These are phyloP conservation scores for Acanthosepion lycidas DNA, from an alignment of 2,888 invertebrate species.

Conservation along the genomic window DNA sequence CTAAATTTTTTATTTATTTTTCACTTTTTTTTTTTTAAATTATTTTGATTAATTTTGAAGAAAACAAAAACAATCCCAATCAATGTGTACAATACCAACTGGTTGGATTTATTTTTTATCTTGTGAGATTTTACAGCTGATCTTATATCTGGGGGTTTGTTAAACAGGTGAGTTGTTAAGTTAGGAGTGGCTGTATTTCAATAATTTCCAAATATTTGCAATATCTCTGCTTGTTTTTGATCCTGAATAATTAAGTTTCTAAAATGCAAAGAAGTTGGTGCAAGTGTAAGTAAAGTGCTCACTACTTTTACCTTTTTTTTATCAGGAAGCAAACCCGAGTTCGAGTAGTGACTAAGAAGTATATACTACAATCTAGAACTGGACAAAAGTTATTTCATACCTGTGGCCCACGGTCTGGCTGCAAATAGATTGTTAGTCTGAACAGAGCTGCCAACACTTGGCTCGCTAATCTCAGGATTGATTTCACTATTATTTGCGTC, in stretches of 20 bases:
- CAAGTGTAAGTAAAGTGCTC: not conserved
- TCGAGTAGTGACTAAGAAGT: not conserved
- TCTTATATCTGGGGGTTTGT: too few species aligned
- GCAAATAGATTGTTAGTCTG: slow-evolving; percentile 35
- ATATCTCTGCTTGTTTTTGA: not conserved
- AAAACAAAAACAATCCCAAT: too few species aligned
- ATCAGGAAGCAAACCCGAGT: not conserved
- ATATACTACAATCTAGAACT: not conserved
- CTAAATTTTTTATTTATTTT: too few species aligned
- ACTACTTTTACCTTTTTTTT: not conserved
- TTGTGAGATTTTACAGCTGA: too few species aligned
- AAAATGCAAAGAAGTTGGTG: not conserved
- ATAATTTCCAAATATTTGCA: not conserved
- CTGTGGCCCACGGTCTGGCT: slow-evolving; percentile 40
- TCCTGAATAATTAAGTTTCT: not conserved
- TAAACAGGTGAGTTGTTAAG: too few species aligned
- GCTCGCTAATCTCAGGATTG: not conserved
- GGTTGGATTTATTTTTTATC: too few species aligned
- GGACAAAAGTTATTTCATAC: not conserved
- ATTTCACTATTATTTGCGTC: not conserved
- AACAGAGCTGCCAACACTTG: not conserved
- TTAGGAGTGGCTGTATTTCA: too few species aligned
- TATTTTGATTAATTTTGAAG: too few species aligned
- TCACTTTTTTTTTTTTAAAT: too few species aligned
- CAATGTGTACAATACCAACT: too few species aligned